These are phyloP conservation scores for Grammomys dolichurus DNA, from an alignment of 2,113 vertebrate genomes.

Conservation along the genomic window DNA sequence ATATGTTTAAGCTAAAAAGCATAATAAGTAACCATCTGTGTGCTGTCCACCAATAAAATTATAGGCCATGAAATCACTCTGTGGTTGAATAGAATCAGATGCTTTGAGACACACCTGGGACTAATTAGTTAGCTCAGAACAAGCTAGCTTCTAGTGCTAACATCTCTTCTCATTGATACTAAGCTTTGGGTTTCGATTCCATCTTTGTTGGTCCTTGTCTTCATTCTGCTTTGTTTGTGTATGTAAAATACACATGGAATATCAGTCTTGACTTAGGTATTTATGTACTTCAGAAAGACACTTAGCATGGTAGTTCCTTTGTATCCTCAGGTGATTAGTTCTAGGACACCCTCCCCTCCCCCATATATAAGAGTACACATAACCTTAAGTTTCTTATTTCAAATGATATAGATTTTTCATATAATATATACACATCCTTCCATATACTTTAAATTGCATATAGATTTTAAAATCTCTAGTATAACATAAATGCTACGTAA, in stretches of 20 bases:
- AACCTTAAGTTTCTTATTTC: not conserved
- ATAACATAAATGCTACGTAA: not conserved
- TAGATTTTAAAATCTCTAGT: not conserved
- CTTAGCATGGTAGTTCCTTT: not conserved
- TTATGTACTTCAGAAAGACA: conserved; percentile 10
- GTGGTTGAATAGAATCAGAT: not conserved
- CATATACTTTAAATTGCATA: not conserved
- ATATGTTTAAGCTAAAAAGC: conserved; percentile 29
- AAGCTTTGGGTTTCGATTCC: not conserved
- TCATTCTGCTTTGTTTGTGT: not conserved
- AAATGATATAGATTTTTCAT: not conserved
- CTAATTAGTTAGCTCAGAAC: not conserved
- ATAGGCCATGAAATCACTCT: not conserved
- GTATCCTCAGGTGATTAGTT: not conserved
- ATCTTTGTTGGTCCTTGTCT: not conserved
- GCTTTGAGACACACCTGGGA: not conserved
- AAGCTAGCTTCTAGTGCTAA: not conserved
- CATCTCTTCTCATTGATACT: not conserved
- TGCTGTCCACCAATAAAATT: not conserved
- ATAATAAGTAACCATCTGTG: not conserved
- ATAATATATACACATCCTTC: not conserved
- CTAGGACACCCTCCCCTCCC: not conserved
- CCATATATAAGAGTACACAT: not conserved
- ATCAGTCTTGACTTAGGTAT: not conserved
- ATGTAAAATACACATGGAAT: conserved; percentile 22